These are phyloP conservation scores for Trichosurus vulpecula DNA, from an alignment of 2,797 vertebrate genomes.

Conservation along the genomic window DNA sequence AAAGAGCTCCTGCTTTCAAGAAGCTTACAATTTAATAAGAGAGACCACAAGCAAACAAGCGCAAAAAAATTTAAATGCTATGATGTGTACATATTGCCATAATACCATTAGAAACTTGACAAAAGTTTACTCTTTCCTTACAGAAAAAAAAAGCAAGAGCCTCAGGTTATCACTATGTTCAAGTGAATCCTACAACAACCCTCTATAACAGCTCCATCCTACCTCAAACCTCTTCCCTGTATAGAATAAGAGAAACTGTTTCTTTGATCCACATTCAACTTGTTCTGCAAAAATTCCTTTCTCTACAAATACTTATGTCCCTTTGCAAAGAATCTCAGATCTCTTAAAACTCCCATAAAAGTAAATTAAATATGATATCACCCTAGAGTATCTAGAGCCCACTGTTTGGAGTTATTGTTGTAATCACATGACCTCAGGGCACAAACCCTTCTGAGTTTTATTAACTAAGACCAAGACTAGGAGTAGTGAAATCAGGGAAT, in stretches of 20 bases:
- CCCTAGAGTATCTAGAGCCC: background rate
- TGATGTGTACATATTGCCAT: background rate
- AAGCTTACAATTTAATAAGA: background rate
- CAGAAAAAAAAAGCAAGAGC: background rate
- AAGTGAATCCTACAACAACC: background rate
- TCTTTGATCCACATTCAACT: background rate
- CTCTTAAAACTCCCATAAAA: background rate
- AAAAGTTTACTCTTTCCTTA: too few species aligned
- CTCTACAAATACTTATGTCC: background rate
- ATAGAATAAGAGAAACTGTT: background rate
- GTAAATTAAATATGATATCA: constrained; percentile 40
- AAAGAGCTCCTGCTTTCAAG: background rate
- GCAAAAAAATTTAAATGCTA: background rate
- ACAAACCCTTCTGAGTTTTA: background rate
- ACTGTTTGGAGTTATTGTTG: background rate
- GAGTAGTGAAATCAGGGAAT: background rate
- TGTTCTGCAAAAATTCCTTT: background rate
- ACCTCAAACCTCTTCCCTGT: background rate
- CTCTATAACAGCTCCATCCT: background rate
- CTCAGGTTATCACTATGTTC: background rate
- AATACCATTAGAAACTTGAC: too few species aligned
- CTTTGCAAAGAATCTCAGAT: background rate
- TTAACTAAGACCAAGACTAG: background rate
- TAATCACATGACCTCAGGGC: background rate
- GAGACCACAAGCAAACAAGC: background rate